Percentiles rank a stretch among this genome's conserved stretches.
Evolutionary conservation across 2,888 invertebrate genomes (phyloP).

Genomic region (Podabrus alpinus): DNA sequence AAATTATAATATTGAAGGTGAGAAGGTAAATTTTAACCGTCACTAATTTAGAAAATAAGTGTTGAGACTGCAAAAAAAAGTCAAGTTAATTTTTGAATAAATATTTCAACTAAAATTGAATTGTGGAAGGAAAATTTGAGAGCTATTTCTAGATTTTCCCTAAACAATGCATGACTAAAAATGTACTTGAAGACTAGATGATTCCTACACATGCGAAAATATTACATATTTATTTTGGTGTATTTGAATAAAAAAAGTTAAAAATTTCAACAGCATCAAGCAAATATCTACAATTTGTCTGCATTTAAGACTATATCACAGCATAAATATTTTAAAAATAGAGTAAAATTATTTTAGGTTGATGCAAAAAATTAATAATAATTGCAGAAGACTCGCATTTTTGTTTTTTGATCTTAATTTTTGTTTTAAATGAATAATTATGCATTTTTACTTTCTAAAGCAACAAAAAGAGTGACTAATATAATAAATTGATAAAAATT

Average conservation of each 20-base stretch:
- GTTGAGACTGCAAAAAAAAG: too few species aligned
- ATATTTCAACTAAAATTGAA: too few species aligned
- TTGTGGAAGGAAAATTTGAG: too few species aligned
- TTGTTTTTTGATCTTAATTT: background rate
- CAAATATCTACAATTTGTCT: background rate
- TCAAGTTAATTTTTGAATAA: too few species aligned
- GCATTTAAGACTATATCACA: constrained; percentile 20
- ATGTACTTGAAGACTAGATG: background rate
- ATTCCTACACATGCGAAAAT: background rate
- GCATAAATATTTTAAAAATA: constrained; percentile 12
- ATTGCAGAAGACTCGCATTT: background rate
- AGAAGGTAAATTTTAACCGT: too few species aligned
- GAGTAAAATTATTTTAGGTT: background rate
- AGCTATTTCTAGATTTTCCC: background rate
- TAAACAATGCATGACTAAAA: background rate
- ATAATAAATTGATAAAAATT: background rate
- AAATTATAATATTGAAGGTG: too few species aligned
- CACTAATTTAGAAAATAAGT: too few species aligned
- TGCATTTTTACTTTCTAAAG: too few species aligned
- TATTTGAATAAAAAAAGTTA: background rate
- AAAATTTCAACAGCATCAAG: background rate
- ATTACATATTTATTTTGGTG: background rate
- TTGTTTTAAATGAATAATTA: background rate
- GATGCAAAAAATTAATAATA: background rate
- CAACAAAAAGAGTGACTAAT: background rate